A percentile compares a stretch with the other conserved stretches of the same genome.
Evolutionary conservation across 2,797 vertebrate genomes (phyloP).

Genomic region (Betta splendens): DNA sequence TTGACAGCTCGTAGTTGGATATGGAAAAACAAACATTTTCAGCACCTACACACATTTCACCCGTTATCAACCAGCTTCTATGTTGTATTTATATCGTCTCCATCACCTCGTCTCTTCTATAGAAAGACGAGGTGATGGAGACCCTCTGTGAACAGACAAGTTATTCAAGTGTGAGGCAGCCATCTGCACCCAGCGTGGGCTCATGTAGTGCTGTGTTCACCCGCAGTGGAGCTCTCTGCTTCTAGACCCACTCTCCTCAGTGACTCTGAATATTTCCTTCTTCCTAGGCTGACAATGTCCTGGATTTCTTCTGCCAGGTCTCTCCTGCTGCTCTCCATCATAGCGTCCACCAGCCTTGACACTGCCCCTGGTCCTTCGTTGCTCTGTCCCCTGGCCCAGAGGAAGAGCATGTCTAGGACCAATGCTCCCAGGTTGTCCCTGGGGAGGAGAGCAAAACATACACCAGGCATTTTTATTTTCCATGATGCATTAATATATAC

Average conservation of each 20-base stretch:
- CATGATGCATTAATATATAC: not conserved
- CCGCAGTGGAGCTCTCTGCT: conserved; percentile 45
- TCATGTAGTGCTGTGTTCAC: conserved; percentile 59
- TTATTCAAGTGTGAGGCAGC: conserved; percentile 56
- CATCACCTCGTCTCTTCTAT: conserved; percentile 54
- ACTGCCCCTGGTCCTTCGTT: conserved; percentile 76
- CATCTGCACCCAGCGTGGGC: conserved; percentile 58
- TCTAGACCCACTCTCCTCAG: conserved; percentile 89
- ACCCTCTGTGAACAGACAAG: conserved; percentile 43
- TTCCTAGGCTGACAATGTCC: conserved; percentile 87
- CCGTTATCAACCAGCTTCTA: too few species aligned
- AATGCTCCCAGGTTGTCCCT: conserved; percentile 88
- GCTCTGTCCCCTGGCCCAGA: conserved; percentile 87
- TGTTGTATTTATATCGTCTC: too few species aligned
- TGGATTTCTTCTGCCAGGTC: conserved; percentile 92
- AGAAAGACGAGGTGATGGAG: conserved; percentile 37
- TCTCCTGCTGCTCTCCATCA: conserved; percentile 87
- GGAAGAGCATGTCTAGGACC: conserved; percentile 93
- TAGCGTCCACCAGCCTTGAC: conserved; percentile 82
- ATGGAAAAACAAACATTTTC: too few species aligned
- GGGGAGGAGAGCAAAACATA: conserved; percentile 21
- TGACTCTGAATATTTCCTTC: conserved; percentile 87
- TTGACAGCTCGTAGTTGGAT: too few species aligned
- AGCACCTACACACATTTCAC: too few species aligned
- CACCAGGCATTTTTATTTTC: not conserved